These are phyloP conservation scores for Tachuris rubrigastra DNA, from an alignment of 2,113 vertebrate species.

Conservation along the genomic window DNA sequence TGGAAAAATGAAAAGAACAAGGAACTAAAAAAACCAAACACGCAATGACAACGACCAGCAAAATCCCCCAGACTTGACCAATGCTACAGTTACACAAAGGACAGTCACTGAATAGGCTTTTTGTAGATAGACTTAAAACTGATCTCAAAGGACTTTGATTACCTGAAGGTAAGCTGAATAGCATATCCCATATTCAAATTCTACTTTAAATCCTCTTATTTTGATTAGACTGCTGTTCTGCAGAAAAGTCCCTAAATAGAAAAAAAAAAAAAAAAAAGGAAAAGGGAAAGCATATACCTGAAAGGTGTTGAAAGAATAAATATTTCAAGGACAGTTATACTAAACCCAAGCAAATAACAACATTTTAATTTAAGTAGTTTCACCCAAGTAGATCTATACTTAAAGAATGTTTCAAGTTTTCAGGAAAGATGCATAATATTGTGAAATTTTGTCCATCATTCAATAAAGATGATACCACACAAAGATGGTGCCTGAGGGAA, in stretches of 20 bases:
- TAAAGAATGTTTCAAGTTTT: not conserved
- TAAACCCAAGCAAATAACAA: not conserved
- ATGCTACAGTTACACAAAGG: not conserved
- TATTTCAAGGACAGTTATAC: not conserved
- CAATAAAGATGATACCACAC: not conserved
- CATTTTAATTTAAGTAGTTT: not conserved
- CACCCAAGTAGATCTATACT: not conserved
- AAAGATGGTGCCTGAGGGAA: not conserved
- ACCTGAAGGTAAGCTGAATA: not conserved
- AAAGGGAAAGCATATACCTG: accelerated
- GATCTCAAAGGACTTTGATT: not conserved
- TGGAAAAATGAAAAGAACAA: not conserved
- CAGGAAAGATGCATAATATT: not conserved
- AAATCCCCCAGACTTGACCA: not conserved
- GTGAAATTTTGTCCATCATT: not conserved
- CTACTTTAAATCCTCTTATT: not conserved
- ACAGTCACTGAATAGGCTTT: not conserved
- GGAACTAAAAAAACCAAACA: not conserved
- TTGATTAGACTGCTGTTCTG: not conserved
- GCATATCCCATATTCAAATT: too few relatives aligned
- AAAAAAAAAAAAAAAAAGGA: not conserved
- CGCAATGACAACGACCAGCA: not conserved
- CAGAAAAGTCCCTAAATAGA: not conserved
- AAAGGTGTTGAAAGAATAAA: not conserved
- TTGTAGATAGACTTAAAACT: not conserved